phyloP scores from a whole-genome alignment of 2,888 invertebrate species.

The Hyposoter didymator region DNA sequence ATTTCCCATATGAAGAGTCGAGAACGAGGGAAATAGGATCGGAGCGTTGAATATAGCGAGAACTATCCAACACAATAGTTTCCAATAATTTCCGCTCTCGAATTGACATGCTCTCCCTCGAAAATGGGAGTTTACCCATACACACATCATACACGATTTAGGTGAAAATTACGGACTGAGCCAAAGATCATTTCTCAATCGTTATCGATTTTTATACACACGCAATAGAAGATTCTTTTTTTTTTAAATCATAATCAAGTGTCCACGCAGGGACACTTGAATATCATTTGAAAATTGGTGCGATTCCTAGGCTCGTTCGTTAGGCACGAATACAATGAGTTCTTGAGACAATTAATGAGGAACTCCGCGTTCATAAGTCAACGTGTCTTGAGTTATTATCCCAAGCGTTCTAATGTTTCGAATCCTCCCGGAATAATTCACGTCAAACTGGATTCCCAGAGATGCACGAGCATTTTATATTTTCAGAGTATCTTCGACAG shows the following conservation, averaged over 20 bases:
- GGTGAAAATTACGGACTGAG: neutral
- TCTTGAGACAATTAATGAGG: neutral
- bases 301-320: neutral
- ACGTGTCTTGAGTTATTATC: neutral
- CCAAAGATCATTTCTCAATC: neutral
- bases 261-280: no score
- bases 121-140: conserved; percentile 24
- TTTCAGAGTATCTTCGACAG: no score
- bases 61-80: conserved; percentile 52
- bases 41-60: conserved; percentile 13
- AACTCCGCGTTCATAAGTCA: neutral
- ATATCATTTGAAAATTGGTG: neutral
- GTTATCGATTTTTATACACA: neutral
- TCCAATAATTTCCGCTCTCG: conserved; percentile 59
- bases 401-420: neutral
- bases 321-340: neutral
- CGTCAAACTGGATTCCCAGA: neutral
- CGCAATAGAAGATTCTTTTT: neutral
- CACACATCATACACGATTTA: neutral
- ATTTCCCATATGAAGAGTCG: conserved; percentile 56
- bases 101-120: conserved; percentile 43
- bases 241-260: no score
- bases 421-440: neutral
- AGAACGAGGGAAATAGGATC: conserved; percentile 10
- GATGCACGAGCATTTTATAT: neutral